A percentile compares a stretch with the other conserved stretches of the same genome.
Evolutionary conservation across 1,140 invertebrate genomes (phyloP).

Genomic region (Goniozus legneri): DNA sequence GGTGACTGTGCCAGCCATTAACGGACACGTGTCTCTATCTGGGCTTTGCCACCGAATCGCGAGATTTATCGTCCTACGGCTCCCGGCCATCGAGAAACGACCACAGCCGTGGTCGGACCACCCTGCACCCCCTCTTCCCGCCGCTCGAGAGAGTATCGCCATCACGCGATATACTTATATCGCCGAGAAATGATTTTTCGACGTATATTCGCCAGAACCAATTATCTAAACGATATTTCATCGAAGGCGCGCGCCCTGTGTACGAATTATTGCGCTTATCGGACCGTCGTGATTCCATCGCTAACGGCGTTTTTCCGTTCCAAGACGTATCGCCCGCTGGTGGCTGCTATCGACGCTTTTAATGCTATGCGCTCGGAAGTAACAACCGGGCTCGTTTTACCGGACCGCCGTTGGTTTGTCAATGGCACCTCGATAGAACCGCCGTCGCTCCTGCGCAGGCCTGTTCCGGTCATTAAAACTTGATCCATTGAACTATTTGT

Average conservation of each 20-base stretch:
- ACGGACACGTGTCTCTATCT: conserved; percentile 50
- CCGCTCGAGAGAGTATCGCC: too few relatives aligned
- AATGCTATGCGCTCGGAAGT: conserved; percentile 33
- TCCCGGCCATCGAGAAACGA: too few relatives aligned
- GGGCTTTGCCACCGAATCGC: conserved; percentile 24
- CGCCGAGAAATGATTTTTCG: too few relatives aligned
- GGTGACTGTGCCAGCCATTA: conserved; percentile 51
- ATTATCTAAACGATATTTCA: too few relatives aligned
- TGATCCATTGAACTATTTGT: conserved; percentile 37
- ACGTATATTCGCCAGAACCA: too few relatives aligned
- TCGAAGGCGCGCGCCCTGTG: too few relatives aligned
- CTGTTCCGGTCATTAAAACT: conserved; percentile 37
- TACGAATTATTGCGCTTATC: too few relatives aligned
- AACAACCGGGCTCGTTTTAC: conserved; percentile 37
- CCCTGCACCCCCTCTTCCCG: too few relatives aligned
- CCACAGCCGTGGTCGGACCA: too few relatives aligned
- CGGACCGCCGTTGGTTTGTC: conserved; percentile 30
- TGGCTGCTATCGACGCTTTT: conserved; percentile 16
- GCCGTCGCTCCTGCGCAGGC: conserved; percentile 28
- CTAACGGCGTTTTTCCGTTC: neutral
- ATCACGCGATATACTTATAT: too few relatives aligned
- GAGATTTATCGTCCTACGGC: conserved; percentile 25
- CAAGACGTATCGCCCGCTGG: conserved; percentile 15
- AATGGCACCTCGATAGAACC: conserved; percentile 32
- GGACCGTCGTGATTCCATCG: too few relatives aligned